phyloP scores from a whole-genome alignment of 2,797 vertebrate genomes.

The Neosalanx taihuensis region DNA sequence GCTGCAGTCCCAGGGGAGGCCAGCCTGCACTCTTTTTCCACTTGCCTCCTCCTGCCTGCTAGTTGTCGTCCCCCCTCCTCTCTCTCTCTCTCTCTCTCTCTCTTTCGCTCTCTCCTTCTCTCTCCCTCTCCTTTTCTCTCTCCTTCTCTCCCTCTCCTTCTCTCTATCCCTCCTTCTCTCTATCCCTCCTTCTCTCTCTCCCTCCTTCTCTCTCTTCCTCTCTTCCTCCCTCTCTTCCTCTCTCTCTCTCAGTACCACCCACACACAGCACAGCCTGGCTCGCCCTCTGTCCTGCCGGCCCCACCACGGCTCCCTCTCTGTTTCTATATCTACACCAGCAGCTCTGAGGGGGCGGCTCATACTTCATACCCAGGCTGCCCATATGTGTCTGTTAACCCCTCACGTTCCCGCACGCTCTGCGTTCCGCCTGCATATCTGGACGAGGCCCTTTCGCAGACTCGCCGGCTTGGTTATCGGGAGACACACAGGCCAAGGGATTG shows the following conservation, averaged over 20 bases:
- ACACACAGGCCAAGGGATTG: no score
- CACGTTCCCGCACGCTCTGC: slow-evolving; percentile 27
- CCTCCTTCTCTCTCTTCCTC: neutral
- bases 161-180: slow-evolving; percentile 17
- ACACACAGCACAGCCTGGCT: slow-evolving; percentile 70
- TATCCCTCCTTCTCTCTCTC: slow-evolving; percentile 3
- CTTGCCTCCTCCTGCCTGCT: slow-evolving; percentile 49
- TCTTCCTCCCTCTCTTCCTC: slow-evolving; percentile 20
- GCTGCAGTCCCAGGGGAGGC: slow-evolving; percentile 67
- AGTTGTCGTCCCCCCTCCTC: slow-evolving; percentile 15
- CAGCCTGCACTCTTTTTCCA: slow-evolving; percentile 60
- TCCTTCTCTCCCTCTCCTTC: slow-evolving; percentile 34
- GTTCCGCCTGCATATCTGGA: neutral
- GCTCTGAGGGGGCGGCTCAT: slow-evolving; percentile 53
- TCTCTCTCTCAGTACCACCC: slow-evolving; percentile 60
- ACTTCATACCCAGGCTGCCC: slow-evolving; percentile 48
- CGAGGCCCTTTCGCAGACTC: neutral
- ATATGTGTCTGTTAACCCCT: slow-evolving; percentile 54
- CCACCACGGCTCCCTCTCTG: slow-evolving; percentile 42
- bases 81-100: neutral
- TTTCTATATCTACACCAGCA: slow-evolving; percentile 63
- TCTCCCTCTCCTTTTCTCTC: neutral
- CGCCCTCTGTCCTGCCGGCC: slow-evolving; percentile 62
- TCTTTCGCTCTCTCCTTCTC: slow-evolving; percentile 24
- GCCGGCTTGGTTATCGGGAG: neutral